Conservation (phyloP, 2,113 vertebrate species). For the Glareola pratincola region DNA sequence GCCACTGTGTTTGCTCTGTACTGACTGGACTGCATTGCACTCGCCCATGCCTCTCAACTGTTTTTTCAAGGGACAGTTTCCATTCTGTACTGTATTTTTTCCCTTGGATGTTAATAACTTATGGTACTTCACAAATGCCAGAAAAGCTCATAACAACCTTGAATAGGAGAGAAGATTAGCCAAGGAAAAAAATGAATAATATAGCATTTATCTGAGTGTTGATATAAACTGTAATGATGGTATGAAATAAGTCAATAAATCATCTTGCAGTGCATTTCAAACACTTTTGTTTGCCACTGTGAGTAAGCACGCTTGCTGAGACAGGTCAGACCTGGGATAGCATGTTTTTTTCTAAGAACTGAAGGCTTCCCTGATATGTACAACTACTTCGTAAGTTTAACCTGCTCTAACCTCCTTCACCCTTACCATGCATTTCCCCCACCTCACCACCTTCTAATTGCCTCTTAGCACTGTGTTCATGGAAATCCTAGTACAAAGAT, state of each 20-base stretch:
- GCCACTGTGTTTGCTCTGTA: not conserved
- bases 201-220: not conserved
- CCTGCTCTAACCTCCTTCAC: not conserved
- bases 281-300: not conserved
- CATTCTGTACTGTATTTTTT: not conserved
- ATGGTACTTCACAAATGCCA: not conserved
- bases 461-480: not conserved
- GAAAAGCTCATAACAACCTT: slow-evolving; percentile 35
- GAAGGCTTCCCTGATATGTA: slow-evolving; percentile 6
- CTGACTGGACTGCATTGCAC: not conserved
- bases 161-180: not conserved
- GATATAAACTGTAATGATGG: slow-evolving; percentile 4
- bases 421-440: not conserved
- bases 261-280: not conserved
- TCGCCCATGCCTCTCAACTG: not conserved
- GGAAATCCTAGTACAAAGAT: slow-evolving; percentile 26
- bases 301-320: slow-evolving; percentile 12
- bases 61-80: not conserved
- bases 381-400: slow-evolving; percentile 21
- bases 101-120: not conserved
- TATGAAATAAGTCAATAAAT: slow-evolving; percentile 54
- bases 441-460: not conserved
- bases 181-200: slow-evolving; percentile 30
- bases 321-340: slow-evolving; percentile 8
- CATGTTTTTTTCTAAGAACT: slow-evolving; percentile 45